Evolutionary conservation across 2,888 invertebrate genomes (phyloP).

Genomic region (Melanostoma scalare): DNA sequence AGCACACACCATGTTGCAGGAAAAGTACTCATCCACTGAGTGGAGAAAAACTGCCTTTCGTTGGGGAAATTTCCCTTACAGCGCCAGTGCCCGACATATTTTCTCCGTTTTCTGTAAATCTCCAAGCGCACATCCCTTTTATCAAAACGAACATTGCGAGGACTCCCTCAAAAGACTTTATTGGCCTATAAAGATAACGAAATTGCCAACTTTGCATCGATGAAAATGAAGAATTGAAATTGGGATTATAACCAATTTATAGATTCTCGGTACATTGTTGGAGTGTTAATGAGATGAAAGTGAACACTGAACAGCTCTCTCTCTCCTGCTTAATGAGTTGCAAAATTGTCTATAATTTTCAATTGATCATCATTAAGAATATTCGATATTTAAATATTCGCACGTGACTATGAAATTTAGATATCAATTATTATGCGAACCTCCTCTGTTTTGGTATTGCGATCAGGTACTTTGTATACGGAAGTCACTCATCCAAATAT

Average conservation of each 20-base stretch:
- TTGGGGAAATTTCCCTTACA: neutral
- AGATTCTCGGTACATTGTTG: too few relatives aligned
- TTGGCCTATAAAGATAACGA: neutral
- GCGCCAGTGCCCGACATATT: neutral
- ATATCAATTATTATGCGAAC: slow-evolving; percentile 14
- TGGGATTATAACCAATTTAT: too few relatives aligned
- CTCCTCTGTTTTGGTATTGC: slow-evolving; percentile 28
- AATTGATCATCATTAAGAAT: slow-evolving; percentile 10
- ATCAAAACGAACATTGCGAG: neutral
- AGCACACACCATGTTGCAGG: neutral
- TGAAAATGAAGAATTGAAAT: neutral
- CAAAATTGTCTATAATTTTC: slow-evolving; percentile 33
- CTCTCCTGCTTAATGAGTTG: slow-evolving; percentile 20
- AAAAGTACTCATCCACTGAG: neutral
- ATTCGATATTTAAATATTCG: slow-evolving; percentile 33
- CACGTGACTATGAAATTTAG: slow-evolving; percentile 17
- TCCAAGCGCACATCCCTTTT: slow-evolving; percentile 6
- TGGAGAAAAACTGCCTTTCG: neutral
- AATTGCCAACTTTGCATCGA: neutral
- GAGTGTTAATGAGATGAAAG: neutral
- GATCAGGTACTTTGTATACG: slow-evolving; percentile 33
- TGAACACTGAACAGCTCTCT: neutral
- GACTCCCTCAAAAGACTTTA: neutral
- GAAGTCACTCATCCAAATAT: slow-evolving; percentile 35
- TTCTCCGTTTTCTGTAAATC: slow-evolving; percentile 27